phyloP scores from a whole-genome alignment of 2,113 vertebrate genomes.

The Sinocyclocheilus maitianheensis region DNA sequence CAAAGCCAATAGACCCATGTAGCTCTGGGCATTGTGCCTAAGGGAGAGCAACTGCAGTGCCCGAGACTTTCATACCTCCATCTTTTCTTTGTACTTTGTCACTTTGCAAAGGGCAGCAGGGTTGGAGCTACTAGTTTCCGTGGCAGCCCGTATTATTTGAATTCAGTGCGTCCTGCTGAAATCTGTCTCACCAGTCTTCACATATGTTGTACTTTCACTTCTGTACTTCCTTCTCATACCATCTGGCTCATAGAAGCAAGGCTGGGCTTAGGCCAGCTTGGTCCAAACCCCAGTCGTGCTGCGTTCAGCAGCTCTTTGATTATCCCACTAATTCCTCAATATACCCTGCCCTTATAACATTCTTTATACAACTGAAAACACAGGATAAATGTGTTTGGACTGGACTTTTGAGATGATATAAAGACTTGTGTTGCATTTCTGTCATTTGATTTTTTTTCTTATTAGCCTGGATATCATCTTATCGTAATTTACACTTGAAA shows the following conservation, averaged over 20 bases:
- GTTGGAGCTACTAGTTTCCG: not conserved
- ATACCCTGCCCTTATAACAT: not conserved
- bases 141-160: conserved; percentile 26
- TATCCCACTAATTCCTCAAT: conserved; percentile 39
- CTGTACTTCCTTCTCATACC: conserved; percentile 20
- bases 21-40: not conserved
- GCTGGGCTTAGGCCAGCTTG: conserved; percentile 33
- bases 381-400: conserved; percentile 28
- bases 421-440: not conserved
- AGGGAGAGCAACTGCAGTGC: conserved; percentile 14
- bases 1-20: not conserved
- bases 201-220: conserved; percentile 21
- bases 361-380: conserved; percentile 17
- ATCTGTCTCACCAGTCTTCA: conserved; percentile 20
- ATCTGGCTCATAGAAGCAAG: conserved; percentile 34
- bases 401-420: not conserved
- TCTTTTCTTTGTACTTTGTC: conserved; percentile 17
- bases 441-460: conserved; percentile 19
- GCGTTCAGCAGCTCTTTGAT: conserved; percentile 34
- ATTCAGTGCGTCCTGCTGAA: not conserved
- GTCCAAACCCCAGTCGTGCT: conserved; percentile 39
- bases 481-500: conserved; percentile 21
- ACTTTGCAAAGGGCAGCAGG: not conserved
- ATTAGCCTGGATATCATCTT: conserved; percentile 33
- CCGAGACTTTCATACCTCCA: conserved; percentile 2